phyloP scores from a whole-genome alignment of 2,797 vertebrate genomes.

The Myioborus miniatus region DNA sequence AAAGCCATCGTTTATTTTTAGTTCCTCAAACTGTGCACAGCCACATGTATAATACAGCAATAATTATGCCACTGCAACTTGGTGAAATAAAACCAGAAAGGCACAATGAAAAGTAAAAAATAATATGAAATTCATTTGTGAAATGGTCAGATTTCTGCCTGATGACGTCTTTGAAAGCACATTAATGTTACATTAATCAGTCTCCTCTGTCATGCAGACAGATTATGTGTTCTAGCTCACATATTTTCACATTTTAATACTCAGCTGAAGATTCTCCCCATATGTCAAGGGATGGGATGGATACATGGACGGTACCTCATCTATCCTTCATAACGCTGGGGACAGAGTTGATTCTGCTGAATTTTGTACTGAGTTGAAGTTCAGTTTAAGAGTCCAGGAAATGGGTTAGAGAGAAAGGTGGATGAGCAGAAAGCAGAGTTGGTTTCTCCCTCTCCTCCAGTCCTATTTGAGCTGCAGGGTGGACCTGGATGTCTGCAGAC shows the following conservation, averaged over 20 bases:
- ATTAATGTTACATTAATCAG: neutral
- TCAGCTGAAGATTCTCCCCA: neutral
- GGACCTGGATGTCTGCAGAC: neutral
- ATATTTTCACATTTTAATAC: neutral
- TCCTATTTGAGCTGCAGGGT: neutral
- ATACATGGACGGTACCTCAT: neutral
- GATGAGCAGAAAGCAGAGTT: neutral
- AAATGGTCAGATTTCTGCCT: neutral
- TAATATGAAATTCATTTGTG: neutral
- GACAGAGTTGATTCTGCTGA: neutral
- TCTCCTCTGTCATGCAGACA: neutral
- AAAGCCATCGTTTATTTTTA: slow-evolving; percentile 67
- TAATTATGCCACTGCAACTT: neutral
- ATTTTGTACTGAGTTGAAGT: neutral
- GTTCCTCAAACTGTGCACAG: slow-evolving; percentile 23
- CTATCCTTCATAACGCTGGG: neutral
- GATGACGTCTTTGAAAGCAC: neutral
- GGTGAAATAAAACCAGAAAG: neutral
- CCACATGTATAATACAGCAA: neutral
- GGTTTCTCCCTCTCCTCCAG: neutral
- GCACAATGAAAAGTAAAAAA: neutral
- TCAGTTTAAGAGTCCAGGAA: neutral
- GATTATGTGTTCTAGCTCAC: neutral
- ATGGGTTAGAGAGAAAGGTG: neutral
- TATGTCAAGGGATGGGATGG: neutral